These are phyloP conservation scores for Halcyon smyrnensis DNA, from an alignment of 2,797 vertebrate genomes.

Conservation along the genomic window DNA sequence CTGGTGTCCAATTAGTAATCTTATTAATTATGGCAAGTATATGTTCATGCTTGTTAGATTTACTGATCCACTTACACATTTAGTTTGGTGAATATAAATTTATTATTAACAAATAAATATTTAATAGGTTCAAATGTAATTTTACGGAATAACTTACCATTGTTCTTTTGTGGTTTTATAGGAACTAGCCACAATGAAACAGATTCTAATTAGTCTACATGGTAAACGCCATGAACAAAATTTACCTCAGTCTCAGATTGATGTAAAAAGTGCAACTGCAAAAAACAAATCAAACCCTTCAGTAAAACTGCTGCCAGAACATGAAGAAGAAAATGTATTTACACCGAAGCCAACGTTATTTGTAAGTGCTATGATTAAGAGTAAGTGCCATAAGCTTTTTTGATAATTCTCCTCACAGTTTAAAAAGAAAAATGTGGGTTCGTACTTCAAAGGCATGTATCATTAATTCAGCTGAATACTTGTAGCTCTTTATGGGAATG, in stretches of 20 bases:
- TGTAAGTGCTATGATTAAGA: slow-evolving; percentile 83
- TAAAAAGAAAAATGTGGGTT: background rate
- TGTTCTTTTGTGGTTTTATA: slow-evolving; percentile 75
- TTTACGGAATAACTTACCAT: slow-evolving; percentile 24
- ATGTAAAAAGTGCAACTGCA: slow-evolving; percentile 36
- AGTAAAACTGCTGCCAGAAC: slow-evolving; percentile 58
- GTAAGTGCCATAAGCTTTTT: background rate
- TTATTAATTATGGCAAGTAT: background rate
- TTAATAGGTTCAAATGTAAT: slow-evolving; percentile 28
- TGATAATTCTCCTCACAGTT: background rate
- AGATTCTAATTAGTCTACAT: slow-evolving; percentile 86
- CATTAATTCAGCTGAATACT: background rate
- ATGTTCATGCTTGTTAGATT: background rate
- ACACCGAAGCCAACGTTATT: slow-evolving; percentile 91
- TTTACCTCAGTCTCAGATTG: slow-evolving; percentile 60
- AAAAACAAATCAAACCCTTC: slow-evolving; percentile 62
- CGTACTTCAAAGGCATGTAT: background rate
- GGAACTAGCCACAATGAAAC: slow-evolving; percentile 95
- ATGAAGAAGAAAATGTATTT: slow-evolving; percentile 80
- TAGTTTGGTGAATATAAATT: background rate
- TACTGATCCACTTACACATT: background rate
- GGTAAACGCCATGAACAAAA: slow-evolving; percentile 74
- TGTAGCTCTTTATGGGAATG: background rate
- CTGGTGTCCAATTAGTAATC: background rate
- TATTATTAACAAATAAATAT: slow-evolving; percentile 8